Base-by-base conservation (phyloP, 53 echinoderm and acorn worm genomes). In the Luidia sarsii region DNA sequence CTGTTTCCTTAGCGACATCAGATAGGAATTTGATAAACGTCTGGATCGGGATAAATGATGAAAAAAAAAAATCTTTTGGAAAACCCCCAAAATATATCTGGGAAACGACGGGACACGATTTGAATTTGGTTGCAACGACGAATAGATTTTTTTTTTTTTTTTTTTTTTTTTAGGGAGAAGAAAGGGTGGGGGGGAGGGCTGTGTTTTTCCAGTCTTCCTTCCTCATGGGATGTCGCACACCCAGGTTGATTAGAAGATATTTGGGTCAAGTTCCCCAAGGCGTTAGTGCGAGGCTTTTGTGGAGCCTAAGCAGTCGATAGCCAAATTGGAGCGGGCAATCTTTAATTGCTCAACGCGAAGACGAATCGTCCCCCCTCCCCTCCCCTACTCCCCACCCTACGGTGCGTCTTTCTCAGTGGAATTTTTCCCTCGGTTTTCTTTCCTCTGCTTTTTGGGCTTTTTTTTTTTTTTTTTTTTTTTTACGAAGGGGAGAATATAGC, bases 271-370 rank as follows among this genome's bases (percentile, higher is more conserved):
- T 28, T 25, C 60, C 77, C 48, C 5, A 33, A 21, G 77, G 77
- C 41, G n/a, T n/a, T n/a, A n/a, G n/a, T 41, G 11, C 10, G 48
- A 29, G 77, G 45, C 77, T 77, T 77, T 59, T 77, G 43, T 77
- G 61, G 18, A 61, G 60, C 77, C 32, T 77, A 61, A 61, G 61
- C 60, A 77, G 77, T 45, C 60, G 77, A 39, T 77, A 39, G 55
- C 61, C 35, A 60, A 60, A 77, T 77, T 59, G 77, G 61, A 77
- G 56, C 59, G 45, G 77, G 77, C 77, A 77, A 27, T 61, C 61
- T 4, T 2, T 77, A 39, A 77, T 77, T 77, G 43, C 41, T 41
- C 41, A 11, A n/a, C n/a, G n/a, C n/a, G n/a, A n/a, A n/a, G n/a
- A n/a, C n/a, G n/a, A n/a, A n/a, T n/a, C n/a, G n/a, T n/a, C n/a